Conservation (phyloP, 2,888 invertebrate species). For the Lycaena phlaeas region DNA sequence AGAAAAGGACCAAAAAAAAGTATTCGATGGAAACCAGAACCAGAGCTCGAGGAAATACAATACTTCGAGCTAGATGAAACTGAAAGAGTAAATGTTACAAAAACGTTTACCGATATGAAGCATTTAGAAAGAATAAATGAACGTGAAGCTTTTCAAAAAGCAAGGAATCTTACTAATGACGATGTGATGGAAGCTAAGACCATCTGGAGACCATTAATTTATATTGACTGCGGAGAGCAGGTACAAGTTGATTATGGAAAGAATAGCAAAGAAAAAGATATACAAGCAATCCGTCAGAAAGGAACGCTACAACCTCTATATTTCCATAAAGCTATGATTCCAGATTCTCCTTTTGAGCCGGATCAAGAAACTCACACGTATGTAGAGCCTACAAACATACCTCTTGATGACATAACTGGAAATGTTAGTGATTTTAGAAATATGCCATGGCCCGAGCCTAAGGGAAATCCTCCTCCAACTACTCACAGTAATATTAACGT, state of each 20-base stretch:
- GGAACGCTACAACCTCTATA: slow-evolving; percentile 87
- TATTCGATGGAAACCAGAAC: slow-evolving; percentile 86
- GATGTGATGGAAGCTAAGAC: slow-evolving; percentile 88
- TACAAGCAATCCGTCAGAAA: slow-evolving; percentile 90
- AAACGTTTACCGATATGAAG: slow-evolving; percentile 92
- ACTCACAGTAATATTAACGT: slow-evolving; percentile 36
- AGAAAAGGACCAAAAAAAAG: slow-evolving; percentile 85
- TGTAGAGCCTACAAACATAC: slow-evolving; percentile 86
- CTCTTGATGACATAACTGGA: slow-evolving; percentile 90
- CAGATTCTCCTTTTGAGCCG: slow-evolving; percentile 90
- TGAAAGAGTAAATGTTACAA: slow-evolving; percentile 95
- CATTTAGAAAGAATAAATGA: slow-evolving; percentile 90
- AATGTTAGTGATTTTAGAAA: slow-evolving; percentile 83
- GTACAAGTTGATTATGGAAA: slow-evolving; percentile 79
- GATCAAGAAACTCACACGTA: slow-evolving; percentile 85
- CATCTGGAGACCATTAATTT: slow-evolving; percentile 81
- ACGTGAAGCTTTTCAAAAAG: slow-evolving; percentile 85
- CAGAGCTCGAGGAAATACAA: slow-evolving; percentile 84
- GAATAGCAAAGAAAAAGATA: slow-evolving; percentile 88
- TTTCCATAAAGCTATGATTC: slow-evolving; percentile 86
- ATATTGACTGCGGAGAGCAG: slow-evolving; percentile 78
- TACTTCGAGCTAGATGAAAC: slow-evolving; percentile 97
- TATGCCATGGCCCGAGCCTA: slow-evolving; percentile 89
- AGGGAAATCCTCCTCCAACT: slow-evolving; percentile 71
- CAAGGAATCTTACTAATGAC: slow-evolving; percentile 81